Evolutionary conservation across 2,113 vertebrate species (phyloP).

Genomic region (Corythornis vintsioides): DNA sequence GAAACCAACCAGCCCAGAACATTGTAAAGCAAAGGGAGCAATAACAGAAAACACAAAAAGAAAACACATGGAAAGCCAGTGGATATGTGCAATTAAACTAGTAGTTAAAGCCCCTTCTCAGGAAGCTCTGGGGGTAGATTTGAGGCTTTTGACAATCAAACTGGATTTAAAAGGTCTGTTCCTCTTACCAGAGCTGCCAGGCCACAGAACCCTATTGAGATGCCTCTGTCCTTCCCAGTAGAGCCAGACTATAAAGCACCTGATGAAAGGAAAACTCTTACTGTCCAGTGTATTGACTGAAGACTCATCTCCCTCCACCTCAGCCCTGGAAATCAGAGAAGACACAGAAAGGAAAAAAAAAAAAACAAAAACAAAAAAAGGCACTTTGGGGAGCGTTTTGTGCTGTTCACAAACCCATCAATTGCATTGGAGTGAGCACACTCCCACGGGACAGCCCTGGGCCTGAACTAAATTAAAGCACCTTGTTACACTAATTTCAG

Average conservation of each 20-base stretch:
- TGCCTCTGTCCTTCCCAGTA: neutral
- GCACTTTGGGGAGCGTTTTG: neutral
- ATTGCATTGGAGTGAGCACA: neutral
- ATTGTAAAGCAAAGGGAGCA: neutral
- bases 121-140: neutral
- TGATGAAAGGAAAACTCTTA: neutral
- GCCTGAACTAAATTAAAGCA: neutral
- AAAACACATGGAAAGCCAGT: neutral
- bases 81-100: neutral
- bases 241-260: neutral
- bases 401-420: neutral
- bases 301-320: neutral
- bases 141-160: neutral
- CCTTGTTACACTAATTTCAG: neutral
- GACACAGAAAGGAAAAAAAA: neutral
- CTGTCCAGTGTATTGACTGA: neutral
- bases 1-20: neutral
- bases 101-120: neutral
- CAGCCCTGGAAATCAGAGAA: neutral
- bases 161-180: neutral
- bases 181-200: neutral
- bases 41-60: neutral
- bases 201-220: neutral
- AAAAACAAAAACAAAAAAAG: neutral
- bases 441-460: neutral